phyloP scores from a whole-genome alignment of 2,888 invertebrate species.

The Gastracanthus pulcherrimus region DNA sequence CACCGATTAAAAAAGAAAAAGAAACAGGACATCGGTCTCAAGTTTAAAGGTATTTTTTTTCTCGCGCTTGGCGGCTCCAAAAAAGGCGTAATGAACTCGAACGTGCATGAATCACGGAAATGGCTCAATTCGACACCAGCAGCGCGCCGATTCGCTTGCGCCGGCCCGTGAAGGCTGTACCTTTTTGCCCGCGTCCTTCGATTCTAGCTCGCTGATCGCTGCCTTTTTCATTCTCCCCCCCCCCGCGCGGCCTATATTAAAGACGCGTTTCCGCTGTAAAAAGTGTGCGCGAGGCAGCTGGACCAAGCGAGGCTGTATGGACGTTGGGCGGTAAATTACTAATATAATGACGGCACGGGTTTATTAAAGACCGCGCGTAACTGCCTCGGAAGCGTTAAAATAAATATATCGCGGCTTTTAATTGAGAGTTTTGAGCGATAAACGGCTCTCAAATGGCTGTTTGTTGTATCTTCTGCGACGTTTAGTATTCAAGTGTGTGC shows the following conservation, averaged over 20 bases:
- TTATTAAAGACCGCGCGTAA: neutral
- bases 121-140: conserved; percentile 21
- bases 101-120: conserved; percentile 52
- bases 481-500: too few relatives aligned
- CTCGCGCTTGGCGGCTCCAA: neutral
- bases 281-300: neutral
- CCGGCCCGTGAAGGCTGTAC: conserved; percentile 26
- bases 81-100: conserved; percentile 43
- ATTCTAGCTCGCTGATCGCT: conserved; percentile 10
- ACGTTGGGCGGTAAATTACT: conserved; percentile 2
- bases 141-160: neutral
- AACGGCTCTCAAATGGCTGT: neutral
- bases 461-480: neutral
- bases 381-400: neutral
- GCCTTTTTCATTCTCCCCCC: neutral
- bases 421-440: neutral
- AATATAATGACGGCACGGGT: neutral
- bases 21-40: conserved; percentile 14
- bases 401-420: neutral
- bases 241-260: neutral
- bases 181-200: conserved; percentile 36
- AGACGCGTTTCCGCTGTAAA: neutral
- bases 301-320: too few relatives aligned
- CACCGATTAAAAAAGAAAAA: conserved; percentile 22
- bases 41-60: conserved; percentile 15